Evolutionary conservation across 2,888 invertebrate species (phyloP), one percentile per base, ranked within the genome.

Genomic region (Acrobasis suavella): DNA sequence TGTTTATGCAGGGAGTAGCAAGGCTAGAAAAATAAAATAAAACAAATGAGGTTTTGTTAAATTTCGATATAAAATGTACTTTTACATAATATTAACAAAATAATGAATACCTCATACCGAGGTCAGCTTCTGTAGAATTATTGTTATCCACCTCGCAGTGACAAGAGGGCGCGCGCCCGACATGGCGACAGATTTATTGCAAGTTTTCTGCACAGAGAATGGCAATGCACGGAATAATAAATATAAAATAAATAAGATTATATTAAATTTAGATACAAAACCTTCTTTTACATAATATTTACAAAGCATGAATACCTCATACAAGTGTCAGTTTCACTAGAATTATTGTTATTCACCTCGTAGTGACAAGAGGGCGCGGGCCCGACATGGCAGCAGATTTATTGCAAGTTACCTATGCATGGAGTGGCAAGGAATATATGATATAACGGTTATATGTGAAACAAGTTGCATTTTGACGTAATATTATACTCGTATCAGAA

Each of bases 401-500:
- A 60, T 60, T 50, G 59, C 59, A 50, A 60, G 50, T 60, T 60
- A 60, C 50, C 59, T 60, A 60, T 51, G 59, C 59, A 60, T 60
- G 49, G 39, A 50, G 22, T 50, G 50, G 37, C 12, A 50, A 38
- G 59, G 50, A 50, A 60, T 58, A 22, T 32, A 50, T 37, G 16
- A 39, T 3, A 16, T 38, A 37, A 14, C 39, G 42, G 10, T 46
- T 16, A 56, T 32, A 52, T 52, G 14, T 32, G n/a, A 32, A 51
- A 1, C 17, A 22, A 32, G 0, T 7, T 46, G 46, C 6, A 46
- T n/a, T 46, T 14, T 42, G 10, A n/a, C n/a, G n/a, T n/a, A n/a
- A n/a, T n/a, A n/a, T n/a, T n/a, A n/a, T n/a, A n/a, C n/a, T n/a
- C n/a, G n/a, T n/a, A n/a, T n/a, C n/a, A n/a, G n/a, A n/a, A n/a